Percentiles rank a stretch among this genome's conserved stretches.
Conservation (phyloP, 2,113 vertebrate species). For the Talpa occidentalis region DNA sequence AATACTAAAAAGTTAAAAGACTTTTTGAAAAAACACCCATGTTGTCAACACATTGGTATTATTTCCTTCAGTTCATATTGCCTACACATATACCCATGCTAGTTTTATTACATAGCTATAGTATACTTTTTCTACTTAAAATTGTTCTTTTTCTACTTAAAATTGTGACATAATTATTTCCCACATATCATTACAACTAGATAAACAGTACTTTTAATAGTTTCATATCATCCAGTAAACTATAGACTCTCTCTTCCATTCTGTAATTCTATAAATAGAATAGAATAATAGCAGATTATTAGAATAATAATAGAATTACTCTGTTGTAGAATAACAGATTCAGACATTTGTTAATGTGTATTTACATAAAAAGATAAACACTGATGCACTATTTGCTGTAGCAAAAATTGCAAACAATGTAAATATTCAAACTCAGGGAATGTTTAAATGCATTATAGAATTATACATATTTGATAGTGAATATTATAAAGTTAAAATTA, state of each 20-base stretch:
- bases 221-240: neutral
- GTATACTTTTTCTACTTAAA: slow-evolving; percentile 6
- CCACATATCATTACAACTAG: neutral
- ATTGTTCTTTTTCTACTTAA: neutral
- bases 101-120: neutral
- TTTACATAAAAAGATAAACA: neutral
- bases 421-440: neutral
- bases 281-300: neutral
- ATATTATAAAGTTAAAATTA: neutral
- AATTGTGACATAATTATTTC: neutral
- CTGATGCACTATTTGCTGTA: neutral
- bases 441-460: neutral
- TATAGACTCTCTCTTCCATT: neutral
- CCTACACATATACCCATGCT: neutral
- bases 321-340: too few species aligned
- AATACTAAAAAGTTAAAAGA: neutral
- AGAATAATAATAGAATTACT: too few species aligned
- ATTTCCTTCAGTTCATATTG: neutral
- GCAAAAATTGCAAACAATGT: neutral
- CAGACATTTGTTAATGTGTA: neutral
- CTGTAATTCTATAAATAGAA: neutral
- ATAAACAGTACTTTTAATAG: neutral
- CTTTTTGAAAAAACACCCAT: neutral
- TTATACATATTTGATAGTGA: neutral
- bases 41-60: neutral